A percentile compares a stretch with the other conserved stretches of the same genome.
Evolutionary conservation across 2,888 invertebrate species (phyloP).

Genomic region (Hypsopygia costalis): DNA sequence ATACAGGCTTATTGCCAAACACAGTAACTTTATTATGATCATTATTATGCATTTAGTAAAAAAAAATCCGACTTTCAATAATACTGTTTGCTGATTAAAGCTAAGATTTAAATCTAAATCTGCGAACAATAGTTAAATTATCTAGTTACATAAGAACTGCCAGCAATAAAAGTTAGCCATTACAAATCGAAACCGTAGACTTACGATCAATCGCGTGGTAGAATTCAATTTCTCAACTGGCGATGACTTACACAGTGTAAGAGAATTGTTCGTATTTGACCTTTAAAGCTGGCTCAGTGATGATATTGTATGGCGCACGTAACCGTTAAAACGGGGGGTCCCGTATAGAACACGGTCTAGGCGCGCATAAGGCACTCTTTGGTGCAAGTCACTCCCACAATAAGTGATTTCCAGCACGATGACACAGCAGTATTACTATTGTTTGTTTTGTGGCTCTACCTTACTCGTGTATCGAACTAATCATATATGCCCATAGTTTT

Average conservation of each 20-base stretch:
- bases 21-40: no score
- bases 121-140: no score
- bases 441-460: conserved; percentile 80
- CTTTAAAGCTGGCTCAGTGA: conserved; percentile 8
- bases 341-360: conserved; percentile 33
- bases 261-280: conserved; percentile 10
- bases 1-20: no score
- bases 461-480: conserved; percentile 79
- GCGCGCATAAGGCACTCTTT: conserved; percentile 59
- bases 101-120: no score
- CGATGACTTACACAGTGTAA: conserved; percentile 9
- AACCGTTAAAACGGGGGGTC: conserved; percentile 40
- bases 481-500: conserved; percentile 80
- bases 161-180: no score
- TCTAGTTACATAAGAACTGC: no score
- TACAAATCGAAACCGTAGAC: no score
- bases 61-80: no score
- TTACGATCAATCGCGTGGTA: conserved; percentile 3
- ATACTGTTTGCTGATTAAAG: no score
- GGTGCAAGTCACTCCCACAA: conserved; percentile 75
- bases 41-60: no score
- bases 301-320: conserved; percentile 19
- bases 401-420: conserved; percentile 78
- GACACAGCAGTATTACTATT: conserved; percentile 75
- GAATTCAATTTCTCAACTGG: conserved; percentile 11